Base-by-base conservation (phyloP, 2,888 invertebrate species). In the Pyrgus malvae region DNA sequence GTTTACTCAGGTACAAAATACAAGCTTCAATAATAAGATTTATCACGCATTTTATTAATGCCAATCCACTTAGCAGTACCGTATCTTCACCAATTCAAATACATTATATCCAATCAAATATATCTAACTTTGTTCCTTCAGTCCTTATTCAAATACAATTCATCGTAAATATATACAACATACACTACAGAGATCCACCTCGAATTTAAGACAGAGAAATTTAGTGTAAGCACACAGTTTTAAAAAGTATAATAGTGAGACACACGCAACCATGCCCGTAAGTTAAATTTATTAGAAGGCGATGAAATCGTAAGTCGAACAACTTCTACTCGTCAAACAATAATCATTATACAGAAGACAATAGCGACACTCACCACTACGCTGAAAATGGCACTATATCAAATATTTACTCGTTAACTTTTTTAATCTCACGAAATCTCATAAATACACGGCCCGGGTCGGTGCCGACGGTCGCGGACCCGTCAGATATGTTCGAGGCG, bases 321-420 rank as follows among this genome's bases (percentile, higher is more conserved):
- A 45, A 38, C 14, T 29, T 45, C 53, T 45, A 53, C 53, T 29
- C 25, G 46, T 35, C 40, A 41, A 54, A 48, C 48, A 40, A n/a
- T n/a, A n/a, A 54, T 54, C 33, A 6, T 29, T 38, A 46, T 31
- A 40, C 46, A 48, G 48, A 48, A 57, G 48, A 44, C 42, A 44
- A 53, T 48, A 57, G 49, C 41, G 53, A 53, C 46, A 56, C 51
- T 53, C 59, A 55, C 56, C 56, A 53, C 51, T 33, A 48, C 53
- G 55, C 51, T 61, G 59, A 56, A 45, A 62, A 66, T 66, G 66
- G 66, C 66, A 65, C 66, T 66, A 57, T 37, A 44, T 56, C 48
- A 54, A 58, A 55, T 27, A 50, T 35, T 42, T 45, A 38, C n/a
- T 51, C 25, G 23, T 51, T 37, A 44, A 51, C 16, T 51, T 53